A percentile compares a stretch with the other conserved stretches of the same genome.
Conservation (phyloP, 2,797 vertebrate genomes). For the Pangasius mekongensis region DNA sequence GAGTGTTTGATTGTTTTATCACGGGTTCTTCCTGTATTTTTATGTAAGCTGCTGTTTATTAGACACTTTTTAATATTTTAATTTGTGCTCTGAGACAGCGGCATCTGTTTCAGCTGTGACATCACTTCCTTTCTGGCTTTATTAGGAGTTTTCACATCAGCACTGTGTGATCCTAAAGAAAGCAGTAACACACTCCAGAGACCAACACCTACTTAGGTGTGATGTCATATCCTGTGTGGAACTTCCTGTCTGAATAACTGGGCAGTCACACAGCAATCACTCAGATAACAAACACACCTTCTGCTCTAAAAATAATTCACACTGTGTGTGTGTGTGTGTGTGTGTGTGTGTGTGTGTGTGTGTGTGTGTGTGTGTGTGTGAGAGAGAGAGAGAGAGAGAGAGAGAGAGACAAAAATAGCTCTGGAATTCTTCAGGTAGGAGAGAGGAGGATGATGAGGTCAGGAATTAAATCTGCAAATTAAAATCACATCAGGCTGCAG, state of each 20-base stretch:
- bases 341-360: constrained; percentile 1
- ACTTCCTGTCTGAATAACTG: constrained; percentile 32
- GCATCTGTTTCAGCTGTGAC: background rate
- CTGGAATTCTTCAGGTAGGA: background rate
- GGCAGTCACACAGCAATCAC: background rate
- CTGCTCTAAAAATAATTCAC: background rate
- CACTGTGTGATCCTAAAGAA: background rate
- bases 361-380: background rate
- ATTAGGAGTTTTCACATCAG: background rate
- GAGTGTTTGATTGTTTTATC: background rate
- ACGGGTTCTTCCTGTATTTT: background rate
- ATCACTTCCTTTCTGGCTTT: background rate
- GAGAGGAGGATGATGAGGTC: background rate
- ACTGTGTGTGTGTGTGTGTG: background rate
- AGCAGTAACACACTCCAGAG: background rate
- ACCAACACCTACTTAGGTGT: background rate
- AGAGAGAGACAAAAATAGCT: background rate
- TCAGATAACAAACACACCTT: background rate
- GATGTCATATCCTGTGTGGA: constrained; percentile 20
- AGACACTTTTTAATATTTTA: background rate
- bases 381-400: no score
- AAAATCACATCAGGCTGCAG: background rate
- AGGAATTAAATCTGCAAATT: background rate
- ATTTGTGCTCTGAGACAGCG: background rate
- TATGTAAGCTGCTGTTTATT: background rate